A percentile compares a stretch with the other conserved stretches of the same genome.
phyloP scores from a whole-genome alignment of 2,113 vertebrate genomes.

The Myiagra hebetior region DNA sequence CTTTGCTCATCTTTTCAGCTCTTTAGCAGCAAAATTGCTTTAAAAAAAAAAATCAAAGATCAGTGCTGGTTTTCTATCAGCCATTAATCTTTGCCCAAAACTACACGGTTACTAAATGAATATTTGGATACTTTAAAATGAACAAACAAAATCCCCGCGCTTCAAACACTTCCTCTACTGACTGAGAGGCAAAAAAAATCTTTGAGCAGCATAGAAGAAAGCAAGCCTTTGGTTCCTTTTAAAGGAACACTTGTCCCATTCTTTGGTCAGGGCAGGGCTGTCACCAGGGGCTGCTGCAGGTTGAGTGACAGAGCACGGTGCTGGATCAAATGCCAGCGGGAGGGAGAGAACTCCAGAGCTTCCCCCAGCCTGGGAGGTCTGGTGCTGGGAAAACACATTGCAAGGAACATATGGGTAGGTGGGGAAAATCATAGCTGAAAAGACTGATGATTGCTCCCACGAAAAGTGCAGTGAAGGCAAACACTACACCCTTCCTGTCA shows the following conservation, averaged over 20 bases:
- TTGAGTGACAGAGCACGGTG: background rate
- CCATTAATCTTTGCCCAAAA: background rate
- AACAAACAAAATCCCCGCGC: accelerated
- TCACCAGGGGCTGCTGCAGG: background rate
- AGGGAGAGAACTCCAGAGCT: background rate
- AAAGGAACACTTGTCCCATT: background rate
- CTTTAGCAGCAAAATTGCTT: background rate
- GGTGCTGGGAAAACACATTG: background rate
- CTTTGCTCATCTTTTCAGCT: background rate
- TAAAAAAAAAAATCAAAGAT: background rate
- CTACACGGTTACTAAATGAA: background rate
- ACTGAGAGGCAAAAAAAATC: background rate
- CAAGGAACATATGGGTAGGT: background rate
- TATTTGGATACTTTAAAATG: background rate
- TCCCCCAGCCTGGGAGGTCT: background rate
- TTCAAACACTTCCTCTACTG: background rate
- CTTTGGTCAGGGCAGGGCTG: background rate
- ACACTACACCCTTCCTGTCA: background rate
- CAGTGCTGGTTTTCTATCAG: background rate
- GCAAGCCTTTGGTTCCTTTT: background rate
- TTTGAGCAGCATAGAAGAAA: background rate
- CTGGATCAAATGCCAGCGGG: background rate
- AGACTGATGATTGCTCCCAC: background rate
- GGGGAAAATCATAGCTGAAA: background rate
- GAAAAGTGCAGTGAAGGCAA: background rate